A percentile compares a stretch with the other conserved stretches of the same genome.
phyloP scores from a whole-genome alignment of 2,797 vertebrate species.

The Crocidura indochinensis region DNA sequence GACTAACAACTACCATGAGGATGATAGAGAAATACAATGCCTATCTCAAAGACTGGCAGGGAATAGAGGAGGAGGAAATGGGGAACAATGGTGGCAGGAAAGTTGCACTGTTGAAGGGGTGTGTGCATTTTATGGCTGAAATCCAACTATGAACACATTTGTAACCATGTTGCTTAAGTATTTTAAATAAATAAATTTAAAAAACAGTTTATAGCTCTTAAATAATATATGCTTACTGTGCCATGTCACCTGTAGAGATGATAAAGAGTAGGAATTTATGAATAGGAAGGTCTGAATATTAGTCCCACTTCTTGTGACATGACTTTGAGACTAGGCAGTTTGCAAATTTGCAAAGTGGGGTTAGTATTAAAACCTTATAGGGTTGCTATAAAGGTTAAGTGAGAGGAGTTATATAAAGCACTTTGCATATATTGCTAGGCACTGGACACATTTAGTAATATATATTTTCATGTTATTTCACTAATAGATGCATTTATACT shows the following conservation, averaged over 20 bases:
- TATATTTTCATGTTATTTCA: constrained; percentile 46
- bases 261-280: not conserved
- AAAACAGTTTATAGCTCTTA: no score
- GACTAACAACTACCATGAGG: no score
- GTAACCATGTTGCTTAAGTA: no score
- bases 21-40: no score
- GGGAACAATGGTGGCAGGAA: no score
- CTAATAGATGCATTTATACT: not conserved
- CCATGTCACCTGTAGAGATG: not conserved
- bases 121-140: no score
- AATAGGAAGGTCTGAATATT: not conserved
- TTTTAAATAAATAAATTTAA: no score
- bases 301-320: fast-evolving
- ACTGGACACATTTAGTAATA: not conserved
- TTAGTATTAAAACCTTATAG: not conserved
- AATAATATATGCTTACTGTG: not conserved
- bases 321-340: not conserved
- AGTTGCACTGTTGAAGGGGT: no score
- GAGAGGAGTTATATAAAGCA: not conserved
- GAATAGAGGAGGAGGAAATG: no score
- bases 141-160: no score
- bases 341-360: constrained; percentile 26
- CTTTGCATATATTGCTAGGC: not conserved
- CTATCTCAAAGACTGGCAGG: no score
- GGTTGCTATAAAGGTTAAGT: not conserved